phyloP scores from a whole-genome alignment of 2,113 vertebrate species.

The Myiozetetes cayanensis region DNA sequence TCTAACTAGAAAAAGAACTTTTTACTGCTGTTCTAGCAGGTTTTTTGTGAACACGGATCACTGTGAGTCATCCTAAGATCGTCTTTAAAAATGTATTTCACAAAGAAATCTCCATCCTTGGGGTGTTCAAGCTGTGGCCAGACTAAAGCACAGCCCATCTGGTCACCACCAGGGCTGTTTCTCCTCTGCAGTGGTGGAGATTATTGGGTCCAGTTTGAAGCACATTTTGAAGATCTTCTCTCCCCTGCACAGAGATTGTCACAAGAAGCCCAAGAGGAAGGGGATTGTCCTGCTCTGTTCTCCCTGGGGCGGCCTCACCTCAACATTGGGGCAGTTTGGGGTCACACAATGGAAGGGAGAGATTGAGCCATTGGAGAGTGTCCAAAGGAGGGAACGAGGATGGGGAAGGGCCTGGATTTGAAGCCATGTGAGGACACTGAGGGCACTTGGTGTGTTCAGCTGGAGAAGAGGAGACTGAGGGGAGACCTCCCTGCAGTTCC shows the following conservation, averaged over 20 bases:
- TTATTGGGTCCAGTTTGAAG: background rate
- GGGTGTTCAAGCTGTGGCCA: background rate
- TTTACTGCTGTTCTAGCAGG: background rate
- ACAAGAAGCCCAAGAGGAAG: background rate
- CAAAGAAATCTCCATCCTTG: background rate
- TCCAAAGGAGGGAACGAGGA: too few species aligned
- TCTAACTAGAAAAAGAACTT: background rate
- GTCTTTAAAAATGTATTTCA: background rate
- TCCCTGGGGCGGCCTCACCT: too few species aligned
- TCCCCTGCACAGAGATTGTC: too few species aligned
- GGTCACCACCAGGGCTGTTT: background rate
- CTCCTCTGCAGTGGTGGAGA: background rate
- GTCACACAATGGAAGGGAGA: too few species aligned
- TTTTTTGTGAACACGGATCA: background rate
- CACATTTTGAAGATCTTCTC: background rate
- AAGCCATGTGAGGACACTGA: too few species aligned
- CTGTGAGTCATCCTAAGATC: background rate
- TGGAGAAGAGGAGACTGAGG: background rate
- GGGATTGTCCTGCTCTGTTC: too few species aligned
- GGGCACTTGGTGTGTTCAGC: too few species aligned
- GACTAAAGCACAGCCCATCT: background rate
- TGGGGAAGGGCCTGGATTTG: too few species aligned
- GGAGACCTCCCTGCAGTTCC: background rate
- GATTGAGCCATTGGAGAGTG: too few species aligned
- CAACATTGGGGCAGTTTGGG: too few species aligned